A percentile compares a stretch with the other conserved stretches of the same genome.
Conservation (phyloP, 2,113 vertebrate genomes). For the Vimba vimba region DNA sequence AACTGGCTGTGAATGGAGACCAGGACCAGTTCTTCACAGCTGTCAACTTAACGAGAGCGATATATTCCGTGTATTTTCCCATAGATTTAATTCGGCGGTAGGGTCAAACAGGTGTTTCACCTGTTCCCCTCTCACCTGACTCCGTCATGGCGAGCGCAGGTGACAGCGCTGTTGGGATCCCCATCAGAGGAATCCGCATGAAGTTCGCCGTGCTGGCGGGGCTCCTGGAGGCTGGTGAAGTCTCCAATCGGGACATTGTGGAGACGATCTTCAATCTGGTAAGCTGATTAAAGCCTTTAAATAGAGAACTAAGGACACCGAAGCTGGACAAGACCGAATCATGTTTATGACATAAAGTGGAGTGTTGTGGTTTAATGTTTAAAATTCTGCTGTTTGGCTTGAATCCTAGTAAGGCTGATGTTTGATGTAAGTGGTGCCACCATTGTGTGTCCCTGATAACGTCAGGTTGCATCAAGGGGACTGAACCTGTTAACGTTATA, state of each 20-base stretch:
- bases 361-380: neutral
- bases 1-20: constrained; percentile 63
- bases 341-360: neutral
- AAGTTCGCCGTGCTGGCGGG: constrained; percentile 94
- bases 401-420: neutral
- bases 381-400: neutral
- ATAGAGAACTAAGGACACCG: constrained; percentile 12
- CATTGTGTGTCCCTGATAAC: constrained; percentile 18
- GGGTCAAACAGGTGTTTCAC: constrained; percentile 78
- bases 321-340: constrained; percentile 8
- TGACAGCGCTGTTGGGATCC: constrained; percentile 77
- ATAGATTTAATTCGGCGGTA: constrained; percentile 46
- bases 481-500: neutral
- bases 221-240: constrained; percentile 93
- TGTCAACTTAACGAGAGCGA: constrained; percentile 47
- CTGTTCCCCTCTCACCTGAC: constrained; percentile 72
- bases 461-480: neutral
- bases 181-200: constrained; percentile 93
- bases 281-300: constrained; percentile 72
- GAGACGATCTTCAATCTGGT: constrained; percentile 98
- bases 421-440: neutral
- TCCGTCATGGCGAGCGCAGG: constrained; percentile 61
- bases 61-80: constrained; percentile 5
- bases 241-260: constrained; percentile 90
- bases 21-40: constrained; percentile 40